Evolutionary conservation across 2,888 invertebrate genomes (phyloP), one percentile per base, ranked within the genome.

Genomic region (Acleris literana): DNA sequence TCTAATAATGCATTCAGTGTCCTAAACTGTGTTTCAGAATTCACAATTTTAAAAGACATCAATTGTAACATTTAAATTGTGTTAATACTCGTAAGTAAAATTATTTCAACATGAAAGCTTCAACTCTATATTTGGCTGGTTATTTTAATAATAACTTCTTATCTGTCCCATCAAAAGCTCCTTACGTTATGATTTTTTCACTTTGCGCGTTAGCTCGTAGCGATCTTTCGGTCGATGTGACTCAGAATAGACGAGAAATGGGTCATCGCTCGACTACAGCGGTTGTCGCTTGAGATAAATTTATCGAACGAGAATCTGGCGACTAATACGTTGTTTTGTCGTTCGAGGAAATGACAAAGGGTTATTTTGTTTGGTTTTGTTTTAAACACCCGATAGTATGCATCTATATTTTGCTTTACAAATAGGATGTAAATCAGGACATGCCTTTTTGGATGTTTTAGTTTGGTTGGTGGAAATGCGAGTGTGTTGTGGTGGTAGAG

Each of bases 231-330:
- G 64, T 65, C 64, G 60, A 68, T 68, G 64, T 44, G 25, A 33
- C 63, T 68, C 46, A 61, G 60, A 68, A 68, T 68, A 64, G 68
- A 68, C 65, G 18, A 46, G 33, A 68, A 68, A 64, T 68, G 57
- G 68, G 68, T 68, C 68, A 65, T 62, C 61, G 68, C 52, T 52
- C 68, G 68, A 61, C 68, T 51, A 64, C 61, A 60, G 61, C 60
- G 51, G 18, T 33, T 44, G 52, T 25, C 44, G 61, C 52, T 66
- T 29, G 61, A 52, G 66, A 66, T 62, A 62, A 66, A 66, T 61
- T 66, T 55, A 65, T 65, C 66, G 65, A 43, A 9, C 44, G 55
- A 46, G n/a, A 33, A 25, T 9, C 55, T 56, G 44, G 55, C 29
- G 33, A 62, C 61, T 61, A 57, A 66, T 56, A 61, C 43, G 60